Conservation (phyloP, 2,113 vertebrate genomes). For the Psilopsiagon aymara region DNA sequence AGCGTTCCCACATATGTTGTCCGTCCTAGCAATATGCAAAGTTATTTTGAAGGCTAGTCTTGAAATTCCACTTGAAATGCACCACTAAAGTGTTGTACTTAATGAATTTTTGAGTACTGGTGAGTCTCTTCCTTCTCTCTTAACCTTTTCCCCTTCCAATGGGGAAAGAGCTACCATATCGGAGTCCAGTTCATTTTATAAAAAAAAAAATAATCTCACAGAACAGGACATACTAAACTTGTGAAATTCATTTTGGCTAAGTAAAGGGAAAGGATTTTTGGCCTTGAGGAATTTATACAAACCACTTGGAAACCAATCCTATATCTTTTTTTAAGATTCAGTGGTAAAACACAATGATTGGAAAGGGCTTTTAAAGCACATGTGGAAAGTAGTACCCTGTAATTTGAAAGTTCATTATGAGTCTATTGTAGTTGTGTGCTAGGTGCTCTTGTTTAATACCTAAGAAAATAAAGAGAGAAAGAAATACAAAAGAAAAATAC, state of each 20-base stretch:
- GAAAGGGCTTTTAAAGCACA: background rate
- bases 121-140: background rate
- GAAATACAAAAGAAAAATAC: background rate
- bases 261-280: background rate
- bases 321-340: slow-evolving; percentile 24
- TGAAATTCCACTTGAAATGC: background rate
- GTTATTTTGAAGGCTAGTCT: background rate
- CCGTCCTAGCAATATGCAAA: background rate
- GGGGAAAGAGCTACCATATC: background rate
- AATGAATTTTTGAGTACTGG: background rate
- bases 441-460: slow-evolving; percentile 5
- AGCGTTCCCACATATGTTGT: background rate
- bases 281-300: slow-evolving; percentile 11
- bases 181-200: background rate
- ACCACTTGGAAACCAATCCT: slow-evolving; percentile 15
- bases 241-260: slow-evolving; percentile 8
- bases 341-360: slow-evolving; percentile 32
- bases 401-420: slow-evolving; percentile 1
- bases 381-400: slow-evolving; percentile 14
- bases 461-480: background rate
- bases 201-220: background rate
- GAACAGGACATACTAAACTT: background rate
- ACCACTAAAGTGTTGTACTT: background rate
- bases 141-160: background rate
- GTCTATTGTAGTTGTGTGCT: background rate